Percentiles rank a stretch among this genome's conserved stretches.
phyloP scores from a whole-genome alignment of 64 coral and sea anemone genomes.

The Catalaphyllia jardinei region DNA sequence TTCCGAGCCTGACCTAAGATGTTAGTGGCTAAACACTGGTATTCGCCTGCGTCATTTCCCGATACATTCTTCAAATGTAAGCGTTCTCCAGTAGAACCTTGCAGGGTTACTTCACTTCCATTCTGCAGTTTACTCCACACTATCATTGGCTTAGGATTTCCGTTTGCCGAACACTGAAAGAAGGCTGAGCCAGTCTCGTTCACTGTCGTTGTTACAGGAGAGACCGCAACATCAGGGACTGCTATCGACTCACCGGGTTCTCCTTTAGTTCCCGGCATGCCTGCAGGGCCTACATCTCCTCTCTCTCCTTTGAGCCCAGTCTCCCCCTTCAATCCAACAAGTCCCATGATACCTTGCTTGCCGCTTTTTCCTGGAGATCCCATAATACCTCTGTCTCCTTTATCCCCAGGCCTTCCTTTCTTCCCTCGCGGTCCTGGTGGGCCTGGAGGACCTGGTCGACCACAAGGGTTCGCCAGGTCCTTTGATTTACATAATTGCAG shows the following conservation, averaged over 20 bases:
- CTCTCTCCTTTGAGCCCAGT: constrained; percentile 43
- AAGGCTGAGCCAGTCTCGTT: constrained; percentile 17
- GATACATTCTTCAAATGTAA: constrained; percentile 22
- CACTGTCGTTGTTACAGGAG: constrained; percentile 4
- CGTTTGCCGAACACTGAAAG: constrained; percentile 60
- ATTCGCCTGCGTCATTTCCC: constrained; percentile 29
- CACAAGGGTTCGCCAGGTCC: neutral
- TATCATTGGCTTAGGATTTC: constrained; percentile 53
- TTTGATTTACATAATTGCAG: neutral
- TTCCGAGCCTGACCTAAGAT: constrained; percentile 33
- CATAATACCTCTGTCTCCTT: constrained; percentile 3
- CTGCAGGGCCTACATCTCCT: neutral
- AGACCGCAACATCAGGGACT: constrained; percentile 7
- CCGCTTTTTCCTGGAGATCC: constrained; percentile 31
- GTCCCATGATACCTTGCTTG: constrained; percentile 32
- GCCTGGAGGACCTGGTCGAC: constrained; percentile 27
- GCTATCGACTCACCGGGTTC: constrained; percentile 41
- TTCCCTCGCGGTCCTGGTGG: constrained; percentile 40
- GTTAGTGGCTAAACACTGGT: constrained; percentile 44
- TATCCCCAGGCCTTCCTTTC: constrained; percentile 6
- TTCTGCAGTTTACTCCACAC: constrained; percentile 49
- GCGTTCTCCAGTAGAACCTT: neutral
- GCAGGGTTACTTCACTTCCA: neutral
- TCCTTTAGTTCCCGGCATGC: constrained; percentile 55
- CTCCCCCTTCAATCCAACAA: constrained; percentile 11